Evolutionary conservation across 2,888 invertebrate species (phyloP).

Genomic region (Sarcophaga carnaria): DNA sequence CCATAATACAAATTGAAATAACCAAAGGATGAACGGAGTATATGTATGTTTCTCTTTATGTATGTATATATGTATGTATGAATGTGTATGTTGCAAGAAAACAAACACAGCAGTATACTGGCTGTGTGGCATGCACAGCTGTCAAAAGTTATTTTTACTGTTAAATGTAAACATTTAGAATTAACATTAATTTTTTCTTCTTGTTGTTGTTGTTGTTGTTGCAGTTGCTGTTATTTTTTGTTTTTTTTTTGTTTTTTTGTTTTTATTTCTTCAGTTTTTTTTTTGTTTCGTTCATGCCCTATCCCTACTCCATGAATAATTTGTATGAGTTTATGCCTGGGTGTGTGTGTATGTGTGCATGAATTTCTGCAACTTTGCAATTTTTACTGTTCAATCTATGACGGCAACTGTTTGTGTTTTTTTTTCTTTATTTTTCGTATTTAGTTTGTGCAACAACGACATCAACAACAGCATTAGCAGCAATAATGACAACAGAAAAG

Average conservation of each 20-base stretch:
- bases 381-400: conserved; percentile 27
- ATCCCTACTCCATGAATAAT: too few relatives aligned
- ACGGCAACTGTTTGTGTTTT: background rate
- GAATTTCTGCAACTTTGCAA: conserved; percentile 49
- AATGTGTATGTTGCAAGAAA: conserved; percentile 37
- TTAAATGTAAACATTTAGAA: conserved; percentile 68
- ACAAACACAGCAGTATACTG: background rate
- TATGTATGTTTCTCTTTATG: background rate
- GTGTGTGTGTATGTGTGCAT: background rate
- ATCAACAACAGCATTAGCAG: background rate
- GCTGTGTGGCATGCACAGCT: conserved; percentile 66
- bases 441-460: background rate
- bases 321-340: background rate
- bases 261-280: conserved; percentile 30
- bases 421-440: background rate
- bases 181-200: conserved; percentile 57
- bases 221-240: background rate
- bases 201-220: conserved; percentile 40
- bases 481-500: background rate
- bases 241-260: conserved; percentile 34
- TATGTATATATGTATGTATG: background rate
- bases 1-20: conserved; percentile 11
- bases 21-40: background rate
- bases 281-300: background rate
- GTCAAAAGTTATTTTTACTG: conserved; percentile 69